A percentile compares a stretch with the other conserved stretches of the same genome.
phyloP scores from a whole-genome alignment of 1,140 invertebrate species.

The Lethrus apterus region DNA sequence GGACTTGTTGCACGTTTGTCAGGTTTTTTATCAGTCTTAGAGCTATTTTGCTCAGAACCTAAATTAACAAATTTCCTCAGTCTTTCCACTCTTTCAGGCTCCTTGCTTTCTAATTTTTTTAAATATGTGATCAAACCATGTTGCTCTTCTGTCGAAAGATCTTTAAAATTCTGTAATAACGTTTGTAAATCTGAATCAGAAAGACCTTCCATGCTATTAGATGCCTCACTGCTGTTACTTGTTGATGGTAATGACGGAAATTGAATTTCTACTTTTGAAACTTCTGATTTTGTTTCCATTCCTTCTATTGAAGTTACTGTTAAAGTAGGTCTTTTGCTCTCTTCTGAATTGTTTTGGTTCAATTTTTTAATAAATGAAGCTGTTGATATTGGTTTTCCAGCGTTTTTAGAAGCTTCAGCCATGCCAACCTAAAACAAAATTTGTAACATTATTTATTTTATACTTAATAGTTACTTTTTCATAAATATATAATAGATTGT shows the following conservation, averaged over 20 bases:
- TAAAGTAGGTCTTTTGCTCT: background rate
- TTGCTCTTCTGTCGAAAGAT: slow-evolving; percentile 67
- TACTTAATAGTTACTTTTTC: no score
- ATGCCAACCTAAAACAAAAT: slow-evolving; percentile 47
- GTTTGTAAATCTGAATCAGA: slow-evolving; percentile 68
- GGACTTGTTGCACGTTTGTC: slow-evolving; percentile 4
- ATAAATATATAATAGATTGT: no score
- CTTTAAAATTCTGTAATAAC: slow-evolving; percentile 69
- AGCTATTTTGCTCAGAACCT: background rate
- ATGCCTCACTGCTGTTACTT: slow-evolving; percentile 1
- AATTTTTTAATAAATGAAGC: slow-evolving; percentile 47
- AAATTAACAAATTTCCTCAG: slow-evolving; percentile 11
- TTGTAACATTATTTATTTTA: no score
- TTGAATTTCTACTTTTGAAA: slow-evolving; percentile 13
- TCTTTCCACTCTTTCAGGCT: slow-evolving; percentile 10
- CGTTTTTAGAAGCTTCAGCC: slow-evolving; percentile 50
- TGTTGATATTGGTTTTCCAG: slow-evolving; percentile 47
- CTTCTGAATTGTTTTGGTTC: slow-evolving; percentile 4
- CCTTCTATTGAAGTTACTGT: slow-evolving; percentile 4
- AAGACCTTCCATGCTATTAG: slow-evolving; percentile 56
- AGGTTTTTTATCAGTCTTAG: slow-evolving; percentile 1
- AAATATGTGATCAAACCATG: slow-evolving; percentile 69
- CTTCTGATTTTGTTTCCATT: background rate
- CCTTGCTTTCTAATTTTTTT: slow-evolving; percentile 47
- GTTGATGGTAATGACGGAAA: no score